Evolutionary conservation across 1,140 invertebrate genomes (phyloP), one percentile per base, ranked within the genome.

Genomic region (Ridgeia piscesae): DNA sequence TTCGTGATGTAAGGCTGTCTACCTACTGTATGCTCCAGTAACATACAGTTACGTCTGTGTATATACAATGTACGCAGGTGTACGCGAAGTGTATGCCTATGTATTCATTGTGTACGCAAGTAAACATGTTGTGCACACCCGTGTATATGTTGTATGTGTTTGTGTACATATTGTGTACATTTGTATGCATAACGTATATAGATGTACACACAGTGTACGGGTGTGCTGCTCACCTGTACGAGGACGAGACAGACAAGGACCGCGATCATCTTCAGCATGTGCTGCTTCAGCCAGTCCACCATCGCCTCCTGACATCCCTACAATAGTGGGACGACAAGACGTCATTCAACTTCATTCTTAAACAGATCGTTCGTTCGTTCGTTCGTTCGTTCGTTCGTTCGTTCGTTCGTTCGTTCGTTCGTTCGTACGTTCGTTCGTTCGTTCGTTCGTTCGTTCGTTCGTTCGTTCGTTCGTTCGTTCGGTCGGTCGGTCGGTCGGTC

Each of bases 231-330:
- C 31, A 92, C 92, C 92, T 92, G 92, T 89, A 92, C 33, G 31
- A 89, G 21, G 17, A 89, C 92, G 34, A 33, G 35, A 33, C 77
- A 21, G 17, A 34, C 35, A 6, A 89, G 34, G 21, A 92, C 58
- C 6, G 88, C 92, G 6, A 92, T 89, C 17, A 92, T 48, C 35
- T 89, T 88, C 17, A 92, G 58, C 33, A 92, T 92, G 33, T 89
- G 58, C n/a, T 88, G n/a, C 1, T 33, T 88, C 34, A 92, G 77
- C 92, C 92, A 92, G 50, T 89, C 77, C 34, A 92, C 35, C 34
- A 92, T 35, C 21, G 92, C 34, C 34, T 88, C 33, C 34, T 92
- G 92, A 89, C 92, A 92, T n/a, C 92, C 92, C 92, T 92, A 34
- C 91, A 89, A 11, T 33, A 88, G 42, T 33, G 1, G 48, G 33